Evolutionary conservation across 1,140 invertebrate genomes (phyloP).

Genomic region (Zaprionus tsacasi): DNA sequence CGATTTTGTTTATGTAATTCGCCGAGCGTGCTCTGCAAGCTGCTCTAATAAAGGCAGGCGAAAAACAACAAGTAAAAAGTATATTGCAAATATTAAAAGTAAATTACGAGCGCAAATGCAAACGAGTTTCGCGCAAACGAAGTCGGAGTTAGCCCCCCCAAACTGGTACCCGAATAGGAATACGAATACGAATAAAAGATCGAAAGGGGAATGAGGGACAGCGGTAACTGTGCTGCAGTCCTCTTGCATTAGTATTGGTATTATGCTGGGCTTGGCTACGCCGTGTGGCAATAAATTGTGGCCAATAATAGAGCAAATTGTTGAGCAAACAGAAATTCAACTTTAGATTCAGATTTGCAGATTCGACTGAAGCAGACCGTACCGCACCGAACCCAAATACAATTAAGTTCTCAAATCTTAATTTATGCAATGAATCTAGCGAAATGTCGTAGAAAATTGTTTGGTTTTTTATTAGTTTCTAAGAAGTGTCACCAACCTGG

Average conservation of each 20-base stretch:
- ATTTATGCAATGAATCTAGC: not conserved
- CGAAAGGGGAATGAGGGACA: not conserved
- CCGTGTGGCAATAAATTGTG: constrained; percentile 48
- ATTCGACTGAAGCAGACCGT: not conserved
- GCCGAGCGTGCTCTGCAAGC: constrained; percentile 64
- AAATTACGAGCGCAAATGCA: constrained; percentile 74
- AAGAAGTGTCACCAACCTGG: not conserved
- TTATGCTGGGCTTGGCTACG: constrained; percentile 42
- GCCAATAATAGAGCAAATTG: constrained; percentile 41
- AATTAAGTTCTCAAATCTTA: constrained; percentile 10
- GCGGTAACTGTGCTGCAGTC: not conserved
- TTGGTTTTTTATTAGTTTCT: not conserved
- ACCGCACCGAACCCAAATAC: not conserved
- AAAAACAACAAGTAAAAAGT: constrained; percentile 43
- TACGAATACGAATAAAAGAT: not conserved
- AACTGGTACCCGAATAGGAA: constrained; percentile 21
- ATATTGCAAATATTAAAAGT: constrained; percentile 74
- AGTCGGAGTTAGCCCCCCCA: constrained; percentile 34
- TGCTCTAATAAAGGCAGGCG: constrained; percentile 63
- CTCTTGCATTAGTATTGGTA: not conserved
- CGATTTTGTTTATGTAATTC: constrained; percentile 69
- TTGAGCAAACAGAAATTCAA: constrained; percentile 16
- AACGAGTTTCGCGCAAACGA: constrained; percentile 68
- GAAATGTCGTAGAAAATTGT: not conserved
- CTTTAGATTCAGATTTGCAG: not conserved